Evolutionary conservation across 2,797 vertebrate species (phyloP).

Genomic region (Pyrocephalus nanus): DNA sequence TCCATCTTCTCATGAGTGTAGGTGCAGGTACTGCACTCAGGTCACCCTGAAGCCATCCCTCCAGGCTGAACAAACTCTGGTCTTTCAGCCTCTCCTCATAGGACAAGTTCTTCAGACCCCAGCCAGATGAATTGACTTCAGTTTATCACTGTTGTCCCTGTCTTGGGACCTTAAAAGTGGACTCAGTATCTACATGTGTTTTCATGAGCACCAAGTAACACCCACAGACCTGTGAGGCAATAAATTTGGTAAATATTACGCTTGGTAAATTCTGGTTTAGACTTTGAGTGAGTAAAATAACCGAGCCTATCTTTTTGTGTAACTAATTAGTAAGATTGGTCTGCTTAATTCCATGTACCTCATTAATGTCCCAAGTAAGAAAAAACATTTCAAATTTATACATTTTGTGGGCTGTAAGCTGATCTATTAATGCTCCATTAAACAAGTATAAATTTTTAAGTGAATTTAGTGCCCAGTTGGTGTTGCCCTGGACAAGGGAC

Average conservation of each 20-base stretch:
- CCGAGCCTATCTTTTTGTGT: not conserved
- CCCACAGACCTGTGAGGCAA: not conserved
- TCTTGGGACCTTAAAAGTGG: not conserved
- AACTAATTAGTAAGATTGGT: not conserved
- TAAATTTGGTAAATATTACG: not conserved
- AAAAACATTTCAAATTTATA: not conserved
- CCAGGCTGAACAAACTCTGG: not conserved
- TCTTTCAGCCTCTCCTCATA: not conserved
- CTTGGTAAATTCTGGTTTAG: not conserved
- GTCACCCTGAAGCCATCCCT: not conserved
- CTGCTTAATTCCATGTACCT: not conserved
- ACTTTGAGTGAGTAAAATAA: not conserved
- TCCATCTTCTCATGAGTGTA: not conserved
- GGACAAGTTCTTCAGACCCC: not conserved
- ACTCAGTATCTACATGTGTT: not conserved
- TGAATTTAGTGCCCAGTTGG: not conserved
- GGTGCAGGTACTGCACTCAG: rapidly evolving
- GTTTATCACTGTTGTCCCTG: not conserved
- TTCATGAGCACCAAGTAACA: not conserved
- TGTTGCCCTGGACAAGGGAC: not conserved
- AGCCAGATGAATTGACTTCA: not conserved
- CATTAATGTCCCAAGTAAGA: not conserved
- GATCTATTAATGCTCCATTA: not conserved
- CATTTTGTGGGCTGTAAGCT: not conserved
- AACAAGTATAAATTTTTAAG: not conserved